Base-by-base conservation (phyloP, 2,888 invertebrate species). In the Gymnocheta viridis region DNA sequence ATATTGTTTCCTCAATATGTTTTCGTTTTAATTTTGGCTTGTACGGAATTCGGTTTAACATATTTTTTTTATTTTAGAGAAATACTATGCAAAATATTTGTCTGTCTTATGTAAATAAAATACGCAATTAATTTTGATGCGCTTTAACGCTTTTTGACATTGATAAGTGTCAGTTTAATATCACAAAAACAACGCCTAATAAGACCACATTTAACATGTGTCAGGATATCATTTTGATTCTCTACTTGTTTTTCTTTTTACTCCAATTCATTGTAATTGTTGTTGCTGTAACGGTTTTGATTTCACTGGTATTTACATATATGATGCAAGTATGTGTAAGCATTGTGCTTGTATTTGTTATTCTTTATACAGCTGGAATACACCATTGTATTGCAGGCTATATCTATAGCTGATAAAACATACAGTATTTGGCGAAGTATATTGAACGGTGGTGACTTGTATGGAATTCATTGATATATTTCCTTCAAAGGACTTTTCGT, bases 51-150 rank as follows among this genome's bases (percentile, higher is more conserved):
- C n/a, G 32, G 6, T 41, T 41, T 41, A 2, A 38, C 2, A 12
- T 38, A 2, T 38, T 2, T 12, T 38, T 2, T 12, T 10, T 10
- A 12, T 12, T 2, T 10, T 2, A 19, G 9, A 9, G 10, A 9
- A 19, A 47, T 9, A 9, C 17, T 19, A 19, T 24, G 22, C n/a
- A 19, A n/a, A n/a, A 24, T 38, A 29, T 9, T 47, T 32, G 47
- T 10, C 29, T 44, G 1, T 32, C 17, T 9, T 29, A 22, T 78
- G 29, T 29, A 60, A 67, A 82, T 72, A 78, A 69, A 64, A 79
- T 58, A 44, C 60, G 60, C 77, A 82, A 82, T 82, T 79, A 82
- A 82, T 79, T 74, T 82, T 82, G 64, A 74, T 82, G 70, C 49
- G 73, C 69, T 74, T 83, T 79, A 70, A 70, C 56, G 74, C 58